Evolutionary conservation across 2,797 vertebrate species (phyloP), one percentile per base, ranked within the genome.

Genomic region (Pachyuromys duprasi): DNA sequence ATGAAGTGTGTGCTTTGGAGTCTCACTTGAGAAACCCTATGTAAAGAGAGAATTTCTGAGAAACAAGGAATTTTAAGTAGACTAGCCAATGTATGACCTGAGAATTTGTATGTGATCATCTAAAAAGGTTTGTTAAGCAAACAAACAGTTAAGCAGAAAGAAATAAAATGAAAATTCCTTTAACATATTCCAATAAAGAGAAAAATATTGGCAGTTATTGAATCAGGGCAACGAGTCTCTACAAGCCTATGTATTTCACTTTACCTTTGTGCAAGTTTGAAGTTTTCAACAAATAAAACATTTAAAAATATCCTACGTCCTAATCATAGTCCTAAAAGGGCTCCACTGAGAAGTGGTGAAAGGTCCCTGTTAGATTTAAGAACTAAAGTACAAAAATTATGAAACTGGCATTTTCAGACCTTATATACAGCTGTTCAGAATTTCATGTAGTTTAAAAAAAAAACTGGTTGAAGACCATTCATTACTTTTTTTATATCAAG

Each of bases 381-480:
- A 94, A 63, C 18, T 84, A 31, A 95, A 75, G 36, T 63, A 65
- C 42, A 86, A 92, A 49, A 86, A 90, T 57, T 92, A 96, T 75
- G 36, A 93, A 84, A 89, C 9, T 65, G 45, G 80, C 24, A 78
- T 86, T 93, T 95, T 81, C 80, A 90, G n/a, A 89, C 3, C 57
- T 33, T 15, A 26, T 5, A 3, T 18, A 13, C 1, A 86, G 28
- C 8, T 72, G 92, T 45, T 95, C 33, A 96, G 45, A 94, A 95
- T 14, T 28, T 83, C 39, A 75, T n/a, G 26, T 95, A 81, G 67
- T 89, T 93, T 79, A 97, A 80, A 67, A 76, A 92, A 76, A 82
- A 76, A 79, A 84, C 69, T 33, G 28, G 95, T 80, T 70, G 15
- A 96, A 96, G 95, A 93, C 91, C 72, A 11, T 70, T 97, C 79